A percentile compares a stretch with the other conserved stretches of the same genome.
phyloP scores from a whole-genome alignment of 2,113 vertebrate genomes.

The Dendrocopos noguchii region DNA sequence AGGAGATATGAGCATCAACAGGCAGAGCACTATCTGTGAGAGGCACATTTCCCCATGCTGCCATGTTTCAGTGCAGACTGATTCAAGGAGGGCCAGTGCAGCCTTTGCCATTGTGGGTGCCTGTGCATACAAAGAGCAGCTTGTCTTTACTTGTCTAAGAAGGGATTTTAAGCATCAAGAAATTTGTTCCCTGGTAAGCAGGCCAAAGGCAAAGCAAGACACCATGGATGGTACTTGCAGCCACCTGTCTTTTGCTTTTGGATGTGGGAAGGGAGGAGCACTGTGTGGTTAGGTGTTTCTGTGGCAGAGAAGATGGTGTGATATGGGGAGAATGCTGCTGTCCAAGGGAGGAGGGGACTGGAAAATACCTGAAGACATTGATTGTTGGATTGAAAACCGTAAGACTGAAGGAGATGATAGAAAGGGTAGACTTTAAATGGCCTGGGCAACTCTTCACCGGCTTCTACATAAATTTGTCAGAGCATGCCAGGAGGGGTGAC shows the following conservation, averaged over 20 bases:
- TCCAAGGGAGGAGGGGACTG: not conserved
- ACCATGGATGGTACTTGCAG: not conserved
- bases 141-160: not conserved
- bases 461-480: not conserved
- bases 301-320: not conserved
- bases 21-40: not conserved
- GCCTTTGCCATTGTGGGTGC: not conserved
- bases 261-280: not conserved
- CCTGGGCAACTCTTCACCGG: not conserved
- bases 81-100: rapidly evolving
- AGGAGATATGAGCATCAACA: not conserved
- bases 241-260: not conserved
- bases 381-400: not conserved
- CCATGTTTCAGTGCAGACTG: not conserved
- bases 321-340: not conserved
- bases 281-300: rapidly evolving
- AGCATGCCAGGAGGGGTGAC: not conserved
- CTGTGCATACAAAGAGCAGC: not conserved
- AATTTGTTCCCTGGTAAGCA: not conserved
- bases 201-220: not conserved
- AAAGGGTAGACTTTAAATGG: not conserved
- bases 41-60: not conserved
- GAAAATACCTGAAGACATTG: not conserved
- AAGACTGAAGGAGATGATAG: not conserved
- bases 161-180: not conserved